phyloP scores from a whole-genome alignment of 2,888 invertebrate species.

The Athetis lepigone region DNA sequence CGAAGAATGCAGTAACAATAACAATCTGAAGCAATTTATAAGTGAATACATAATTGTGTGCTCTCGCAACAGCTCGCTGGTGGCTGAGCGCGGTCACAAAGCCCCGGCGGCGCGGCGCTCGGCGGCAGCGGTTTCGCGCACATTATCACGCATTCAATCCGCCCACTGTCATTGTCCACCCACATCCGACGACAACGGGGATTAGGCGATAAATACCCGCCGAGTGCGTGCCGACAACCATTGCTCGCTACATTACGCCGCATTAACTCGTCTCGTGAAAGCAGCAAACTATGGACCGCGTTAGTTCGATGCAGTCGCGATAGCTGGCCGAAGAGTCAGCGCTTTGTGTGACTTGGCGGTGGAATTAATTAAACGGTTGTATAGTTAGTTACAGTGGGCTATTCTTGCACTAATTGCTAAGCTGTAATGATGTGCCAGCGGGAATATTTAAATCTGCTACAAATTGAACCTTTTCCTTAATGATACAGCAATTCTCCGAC shows the following conservation, averaged over 20 bases:
- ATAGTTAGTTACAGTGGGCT: conserved; percentile 9
- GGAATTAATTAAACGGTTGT: conserved; percentile 34
- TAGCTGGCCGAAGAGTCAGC: conserved; percentile 7
- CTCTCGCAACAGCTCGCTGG: too few relatives aligned
- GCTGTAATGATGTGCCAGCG: not conserved
- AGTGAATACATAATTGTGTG: too few relatives aligned
- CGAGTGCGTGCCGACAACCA: conserved; percentile 6
- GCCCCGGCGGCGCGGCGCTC: conserved; percentile 16
- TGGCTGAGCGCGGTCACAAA: too few relatives aligned
- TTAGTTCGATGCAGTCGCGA: conserved; percentile 4
- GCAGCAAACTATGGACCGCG: conserved; percentile 21
- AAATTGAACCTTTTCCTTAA: not conserved
- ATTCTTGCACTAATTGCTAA: conserved; percentile 3
- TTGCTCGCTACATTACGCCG: conserved; percentile 17
- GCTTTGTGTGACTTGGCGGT: conserved; percentile 18
- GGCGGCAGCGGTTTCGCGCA: conserved; percentile 3
- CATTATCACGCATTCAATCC: conserved; percentile 40
- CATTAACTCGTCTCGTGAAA: conserved; percentile 3
- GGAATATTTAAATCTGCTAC: not conserved
- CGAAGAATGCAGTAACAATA: not conserved
- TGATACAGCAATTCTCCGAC: too few relatives aligned
- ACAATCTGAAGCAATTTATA: not conserved
- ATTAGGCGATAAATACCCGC: conserved; percentile 16
- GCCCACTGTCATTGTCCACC: conserved; percentile 33
- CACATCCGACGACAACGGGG: conserved; percentile 20